Evolutionary conservation across 2,113 vertebrate species (phyloP), one percentile per base, ranked within the genome.

Genomic region (Lates calcarifer): DNA sequence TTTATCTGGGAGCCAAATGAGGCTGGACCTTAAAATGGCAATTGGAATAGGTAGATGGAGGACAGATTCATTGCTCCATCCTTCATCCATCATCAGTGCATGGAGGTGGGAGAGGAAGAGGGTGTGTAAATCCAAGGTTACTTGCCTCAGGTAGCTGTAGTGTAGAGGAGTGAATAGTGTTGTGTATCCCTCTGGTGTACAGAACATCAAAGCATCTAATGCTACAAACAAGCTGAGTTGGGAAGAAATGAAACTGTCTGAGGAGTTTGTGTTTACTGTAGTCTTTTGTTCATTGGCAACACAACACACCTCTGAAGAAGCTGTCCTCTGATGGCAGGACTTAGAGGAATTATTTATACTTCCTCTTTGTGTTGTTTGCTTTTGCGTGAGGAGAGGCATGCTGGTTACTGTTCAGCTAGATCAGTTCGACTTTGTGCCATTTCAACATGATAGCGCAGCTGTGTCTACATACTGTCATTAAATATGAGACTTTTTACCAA

Each of bases 1-100:
- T 90, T 90, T 77, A 69, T 81, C 78, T 43, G 15, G 33, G 60
- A 79, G 43, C 71, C 66, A 83, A 82, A 87, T 86, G 41, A 82
- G 29, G 1, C 64, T 31, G 79, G 65, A 73, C 75, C 65, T 77
- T 82, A 77, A 84, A 75, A 66, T 74, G 68, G 69, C n/a, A 28
- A 76, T 84, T 49, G 39, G 47, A 69, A 35, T 41, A 55, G 35
- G 65, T 75, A 56, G 75, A 74, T 61, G 35, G 51, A 60, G 73
- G 35, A 77, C 57, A 24, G 61, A 79, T 61, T 82, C 49, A 64
- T 70, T 71, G 56, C 76, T 47, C n/a, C 31, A 39, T 65, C 28
- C 49, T 82, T 80, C 75, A 83, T 75, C 77, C 67, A 53, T 84
- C 76, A 51, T 88, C 57, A 24, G 58, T 9, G 2, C 61, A 37